Evolutionary conservation across 2,113 vertebrate genomes (phyloP), one percentile per base, ranked within the genome.

Genomic region (Mesembrinibis cayennensis): DNA sequence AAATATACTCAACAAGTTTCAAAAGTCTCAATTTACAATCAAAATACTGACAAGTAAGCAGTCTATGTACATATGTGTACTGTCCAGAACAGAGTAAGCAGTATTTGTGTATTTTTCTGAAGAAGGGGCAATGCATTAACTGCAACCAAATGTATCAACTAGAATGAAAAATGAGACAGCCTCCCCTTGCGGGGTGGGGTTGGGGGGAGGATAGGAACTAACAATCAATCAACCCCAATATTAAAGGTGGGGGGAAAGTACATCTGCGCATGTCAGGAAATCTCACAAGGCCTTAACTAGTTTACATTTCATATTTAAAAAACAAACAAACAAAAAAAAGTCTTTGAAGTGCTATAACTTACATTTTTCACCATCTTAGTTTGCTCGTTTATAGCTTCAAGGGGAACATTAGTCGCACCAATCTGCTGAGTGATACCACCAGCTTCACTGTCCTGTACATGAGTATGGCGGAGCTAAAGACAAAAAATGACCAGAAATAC

Each of bases 391-490:
- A 99, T 98, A 56, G 99, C 98, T 95, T 99, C 99, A 34, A 98
- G 98, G 0, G 99, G 99, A 90, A 99, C 99, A 73, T 99, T 99
- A 42, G 99, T 99, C 42, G 99, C 99, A 26, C 99, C 99, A 26
- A 99, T 99, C 96, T 99, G 99, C 97, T 99, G 99, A 30, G 99
- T 99, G 98, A 99, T 99, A 27, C 99, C 99, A 82, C 99, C 99
- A 17, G 99, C 99, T 97, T 99, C 99, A 7, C 99, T 97, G 40
- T 99, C 99, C 97, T 99, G 99, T 3, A 99, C 99, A 1, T 99
- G 96, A 5, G 99, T 99, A 96, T 99, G 99, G 63, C 99, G 98
- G 36, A 99, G 98, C 99, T 99, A 45, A 44, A 79, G 71, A 73
- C 95, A 67, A 38, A 97, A 32, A 85, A n/a, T 77, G 45, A 58